A percentile compares a stretch with the other conserved stretches of the same genome.
These are phyloP conservation scores for Forbesichthys papilliferus DNA, from an alignment of 2,113 vertebrate species.

Conservation along the genomic window DNA sequence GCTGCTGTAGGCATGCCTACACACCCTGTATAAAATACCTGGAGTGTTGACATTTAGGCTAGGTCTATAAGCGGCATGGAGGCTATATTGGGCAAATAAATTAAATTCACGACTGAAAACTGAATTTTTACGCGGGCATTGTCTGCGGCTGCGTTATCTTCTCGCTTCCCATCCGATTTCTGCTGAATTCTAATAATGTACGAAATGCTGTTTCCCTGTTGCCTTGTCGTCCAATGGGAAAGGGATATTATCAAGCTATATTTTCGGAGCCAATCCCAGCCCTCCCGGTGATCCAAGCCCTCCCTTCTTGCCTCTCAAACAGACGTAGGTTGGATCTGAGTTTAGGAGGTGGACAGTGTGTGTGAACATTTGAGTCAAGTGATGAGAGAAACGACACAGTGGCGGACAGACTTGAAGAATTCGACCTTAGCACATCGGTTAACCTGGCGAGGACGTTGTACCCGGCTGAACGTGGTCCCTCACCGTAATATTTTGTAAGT, in stretches of 20 bases:
- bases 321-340: conserved; percentile 55
- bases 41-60: too few species aligned
- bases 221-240: conserved; percentile 57
- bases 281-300: conserved; percentile 55
- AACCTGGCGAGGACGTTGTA: conserved; percentile 29
- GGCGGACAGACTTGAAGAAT: conserved; percentile 32
- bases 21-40: too few species aligned
- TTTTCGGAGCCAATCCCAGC: conserved; percentile 65
- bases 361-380: conserved; percentile 42
- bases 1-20: too few species aligned
- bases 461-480: conserved; percentile 16
- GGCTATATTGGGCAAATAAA: too few species aligned
- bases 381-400: conserved; percentile 45
- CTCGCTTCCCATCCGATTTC: conserved; percentile 62
- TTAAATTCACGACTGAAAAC: not conserved
- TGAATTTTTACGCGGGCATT: conserved; percentile 35
- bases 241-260: conserved; percentile 59
- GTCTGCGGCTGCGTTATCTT: conserved; percentile 56
- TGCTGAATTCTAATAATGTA: conserved; percentile 67
- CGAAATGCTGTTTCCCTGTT: conserved; percentile 8
- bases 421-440: conserved; percentile 9
- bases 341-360: conserved; percentile 34
- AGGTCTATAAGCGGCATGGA: too few species aligned
- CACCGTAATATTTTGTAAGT: conserved; percentile 47
- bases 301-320: conserved; percentile 56